Conservation (phyloP, 2,797 vertebrate species). For the Sphenopsis melanotis region DNA sequence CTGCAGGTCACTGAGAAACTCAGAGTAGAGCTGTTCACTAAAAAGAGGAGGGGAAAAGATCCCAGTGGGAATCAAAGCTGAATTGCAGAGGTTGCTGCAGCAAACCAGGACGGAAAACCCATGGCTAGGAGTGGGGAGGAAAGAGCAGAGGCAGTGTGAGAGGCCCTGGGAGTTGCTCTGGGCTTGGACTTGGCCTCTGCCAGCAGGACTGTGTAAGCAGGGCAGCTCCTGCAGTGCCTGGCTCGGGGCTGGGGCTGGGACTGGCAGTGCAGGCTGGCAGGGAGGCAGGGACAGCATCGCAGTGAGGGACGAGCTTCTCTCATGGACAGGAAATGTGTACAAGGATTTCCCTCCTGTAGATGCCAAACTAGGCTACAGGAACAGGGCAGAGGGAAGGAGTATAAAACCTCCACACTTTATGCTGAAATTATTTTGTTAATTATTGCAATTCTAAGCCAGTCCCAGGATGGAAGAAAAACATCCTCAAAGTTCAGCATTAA, state of each 20-base stretch:
- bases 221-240: neutral
- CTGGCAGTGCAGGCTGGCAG: neutral
- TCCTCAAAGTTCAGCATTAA: neutral
- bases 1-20: neutral
- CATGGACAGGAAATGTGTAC: neutral
- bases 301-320: neutral
- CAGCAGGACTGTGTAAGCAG: neutral
- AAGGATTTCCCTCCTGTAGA: neutral
- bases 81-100: neutral
- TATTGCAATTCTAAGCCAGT: neutral
- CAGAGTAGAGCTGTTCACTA: neutral
- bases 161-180: neutral
- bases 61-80: neutral
- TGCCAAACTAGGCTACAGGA: neutral
- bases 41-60: neutral
- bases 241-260: neutral
- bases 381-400: neutral
- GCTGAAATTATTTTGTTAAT: neutral
- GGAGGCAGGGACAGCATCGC: accelerated
- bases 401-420: accelerated
- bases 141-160: neutral
- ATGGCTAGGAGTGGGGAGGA: neutral
- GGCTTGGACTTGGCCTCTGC: neutral
- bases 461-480: neutral
- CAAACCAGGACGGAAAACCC: neutral